These are phyloP conservation scores for Nasonia vitripennis DNA, from an alignment of 1,140 invertebrate genomes.

Conservation along the genomic window DNA sequence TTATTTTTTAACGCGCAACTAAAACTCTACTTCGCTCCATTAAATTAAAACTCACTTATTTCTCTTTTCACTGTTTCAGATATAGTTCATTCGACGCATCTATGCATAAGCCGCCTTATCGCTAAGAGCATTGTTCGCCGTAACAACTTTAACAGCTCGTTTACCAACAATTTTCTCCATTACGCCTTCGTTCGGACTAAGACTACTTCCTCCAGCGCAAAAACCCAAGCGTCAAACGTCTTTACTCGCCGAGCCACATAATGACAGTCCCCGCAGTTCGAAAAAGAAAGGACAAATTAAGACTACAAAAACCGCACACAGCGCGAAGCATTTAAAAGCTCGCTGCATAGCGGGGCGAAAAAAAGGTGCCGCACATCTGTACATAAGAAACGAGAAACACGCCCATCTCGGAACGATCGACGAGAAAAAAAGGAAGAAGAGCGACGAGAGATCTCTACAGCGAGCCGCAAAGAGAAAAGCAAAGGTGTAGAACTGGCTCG, in stretches of 20 bases:
- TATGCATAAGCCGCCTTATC: background rate
- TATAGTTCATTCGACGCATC: background rate
- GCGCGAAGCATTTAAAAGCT: background rate
- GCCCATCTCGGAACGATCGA: constrained; percentile 6
- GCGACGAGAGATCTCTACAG: background rate
- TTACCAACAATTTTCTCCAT: background rate
- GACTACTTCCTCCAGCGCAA: background rate
- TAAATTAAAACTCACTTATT: background rate
- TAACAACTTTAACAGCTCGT: background rate
- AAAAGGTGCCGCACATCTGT: background rate
- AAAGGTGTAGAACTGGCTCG: constrained; percentile 7
- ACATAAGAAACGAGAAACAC: constrained; percentile 18
- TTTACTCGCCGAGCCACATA: constrained; percentile 53
- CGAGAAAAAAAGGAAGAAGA: constrained; percentile 14
- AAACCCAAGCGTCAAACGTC: background rate
- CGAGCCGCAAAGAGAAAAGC: constrained; percentile 18
- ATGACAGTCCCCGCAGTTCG: constrained; percentile 38
- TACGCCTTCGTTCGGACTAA: background rate
- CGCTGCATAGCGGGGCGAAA: no score
- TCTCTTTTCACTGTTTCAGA: background rate
- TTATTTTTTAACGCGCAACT: background rate
- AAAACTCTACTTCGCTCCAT: background rate
- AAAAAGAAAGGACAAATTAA: constrained; percentile 6
- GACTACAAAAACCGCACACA: background rate
- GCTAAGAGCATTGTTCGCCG: background rate